Evolutionary conservation across 2,797 vertebrate genomes (phyloP), one percentile per base, ranked within the genome.

Genomic region (Gymnoscopelus microlampas): DNA sequence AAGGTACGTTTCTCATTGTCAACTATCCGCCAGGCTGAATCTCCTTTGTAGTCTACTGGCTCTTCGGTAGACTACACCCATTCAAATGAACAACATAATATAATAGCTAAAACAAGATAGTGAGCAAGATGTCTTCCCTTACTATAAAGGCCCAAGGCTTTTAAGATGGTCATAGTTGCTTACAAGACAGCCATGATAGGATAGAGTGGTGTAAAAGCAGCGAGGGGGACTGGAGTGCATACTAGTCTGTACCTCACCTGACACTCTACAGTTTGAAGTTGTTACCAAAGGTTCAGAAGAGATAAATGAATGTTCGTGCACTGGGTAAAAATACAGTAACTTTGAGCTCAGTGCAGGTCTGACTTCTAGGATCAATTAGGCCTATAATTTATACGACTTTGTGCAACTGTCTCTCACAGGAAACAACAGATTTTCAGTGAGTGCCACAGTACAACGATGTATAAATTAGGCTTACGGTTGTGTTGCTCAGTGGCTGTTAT

Each of bases 221-320:
- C 10, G 39, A 2, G 35, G 35, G 35, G 35, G 35, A 7, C 35
- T 39, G 7, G 35, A 6, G 35, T 7, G 2, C 39, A 44, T 51
- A 51, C 12, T 19, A 19, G 19, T 19, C 19, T 51, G 50, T 23
- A 66, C 71, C 81, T 73, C 66, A 23, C 47, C 53, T 32, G 29
- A 67, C 8, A 49, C 74, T 77, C 73, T 57, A 3, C 72, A 70
- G 65, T 66, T 81, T 72, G 76, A 71, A 81, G 73, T 86, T 77
- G 79, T 91, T 90, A 93, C 94, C 94, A 95, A 95, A 94, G 92
- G 90, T 86, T 90, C 88, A 85, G 86, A 86, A 91, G 80, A 86
- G 84, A 88, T 82, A 88, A 76, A 89, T 92, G 86, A 94, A 92
- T 94, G 92, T 94, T 84, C 53, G 48, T 58, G n/a, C 67, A 24